phyloP scores from a whole-genome alignment of 2,888 invertebrate species.

The Phortica magna region DNA sequence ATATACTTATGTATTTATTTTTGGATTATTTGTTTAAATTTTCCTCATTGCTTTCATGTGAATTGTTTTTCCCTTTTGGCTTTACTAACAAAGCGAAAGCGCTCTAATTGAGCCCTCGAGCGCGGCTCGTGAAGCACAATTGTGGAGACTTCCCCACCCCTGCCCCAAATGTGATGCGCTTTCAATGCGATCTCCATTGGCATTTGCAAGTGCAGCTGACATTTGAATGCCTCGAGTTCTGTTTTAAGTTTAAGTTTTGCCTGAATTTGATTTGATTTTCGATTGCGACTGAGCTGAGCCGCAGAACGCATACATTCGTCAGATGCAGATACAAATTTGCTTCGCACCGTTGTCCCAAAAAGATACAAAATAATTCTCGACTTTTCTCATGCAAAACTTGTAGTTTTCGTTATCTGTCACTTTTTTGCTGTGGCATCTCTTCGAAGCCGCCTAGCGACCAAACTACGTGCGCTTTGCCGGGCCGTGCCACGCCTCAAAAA shows the following conservation, averaged over 20 bases:
- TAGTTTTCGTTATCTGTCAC: background rate
- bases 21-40: too few relatives aligned
- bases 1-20: too few relatives aligned
- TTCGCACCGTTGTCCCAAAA: background rate
- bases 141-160: background rate
- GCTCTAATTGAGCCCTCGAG: background rate
- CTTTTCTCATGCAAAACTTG: background rate
- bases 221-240: background rate
- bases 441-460: too few relatives aligned
- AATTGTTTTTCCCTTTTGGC: background rate
- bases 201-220: background rate
- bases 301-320: constrained; percentile 50
- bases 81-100: background rate
- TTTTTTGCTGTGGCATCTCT: background rate
- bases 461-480: background rate
- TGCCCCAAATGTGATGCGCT: background rate
- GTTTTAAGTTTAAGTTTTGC: too few relatives aligned
- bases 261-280: background rate
- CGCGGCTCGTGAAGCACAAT: background rate
- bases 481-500: background rate
- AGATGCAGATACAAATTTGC: background rate
- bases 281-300: constrained; percentile 40
- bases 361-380: background rate
- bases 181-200: background rate
- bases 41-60: too few relatives aligned